phyloP scores from a whole-genome alignment of 2,797 vertebrate species.

The Eupleurogrammus muticus region DNA sequence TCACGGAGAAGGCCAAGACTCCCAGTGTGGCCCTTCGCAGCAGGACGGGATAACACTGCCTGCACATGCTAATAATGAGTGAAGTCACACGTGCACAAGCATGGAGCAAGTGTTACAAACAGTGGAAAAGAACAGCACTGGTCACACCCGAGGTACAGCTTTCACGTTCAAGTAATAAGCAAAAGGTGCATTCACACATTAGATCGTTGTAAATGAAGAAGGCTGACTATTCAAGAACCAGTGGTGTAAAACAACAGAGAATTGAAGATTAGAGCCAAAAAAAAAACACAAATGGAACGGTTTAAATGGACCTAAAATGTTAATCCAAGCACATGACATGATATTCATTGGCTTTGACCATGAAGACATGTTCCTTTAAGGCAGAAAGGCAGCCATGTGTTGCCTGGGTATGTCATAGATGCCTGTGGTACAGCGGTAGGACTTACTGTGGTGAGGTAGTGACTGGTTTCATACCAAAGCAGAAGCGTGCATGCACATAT shows the following conservation, averaged over 20 bases:
- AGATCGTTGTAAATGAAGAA: neutral
- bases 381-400: neutral
- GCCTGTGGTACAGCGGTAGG: neutral
- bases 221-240: neutral
- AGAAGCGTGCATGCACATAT: rapidly evolving
- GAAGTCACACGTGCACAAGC: slow-evolving; percentile 34
- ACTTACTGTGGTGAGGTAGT: neutral
- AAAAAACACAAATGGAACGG: neutral
- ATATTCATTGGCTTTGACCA: neutral
- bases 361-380: neutral
- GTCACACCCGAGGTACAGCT: slow-evolving; percentile 6
- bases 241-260: neutral
- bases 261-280: neutral
- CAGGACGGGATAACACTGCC: slow-evolving; percentile 77
- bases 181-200: neutral
- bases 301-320: too few species aligned
- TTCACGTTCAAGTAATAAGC: neutral
- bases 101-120: slow-evolving; percentile 14
- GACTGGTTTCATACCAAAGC: neutral
- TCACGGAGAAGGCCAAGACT: slow-evolving; percentile 68
- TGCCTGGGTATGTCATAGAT: neutral
- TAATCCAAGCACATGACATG: neutral
- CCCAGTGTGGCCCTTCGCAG: slow-evolving; percentile 71
- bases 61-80: slow-evolving; percentile 59
- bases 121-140: neutral